Conservation (phyloP, 1,140 invertebrate genomes). For the Anthonomus grandis region DNA sequence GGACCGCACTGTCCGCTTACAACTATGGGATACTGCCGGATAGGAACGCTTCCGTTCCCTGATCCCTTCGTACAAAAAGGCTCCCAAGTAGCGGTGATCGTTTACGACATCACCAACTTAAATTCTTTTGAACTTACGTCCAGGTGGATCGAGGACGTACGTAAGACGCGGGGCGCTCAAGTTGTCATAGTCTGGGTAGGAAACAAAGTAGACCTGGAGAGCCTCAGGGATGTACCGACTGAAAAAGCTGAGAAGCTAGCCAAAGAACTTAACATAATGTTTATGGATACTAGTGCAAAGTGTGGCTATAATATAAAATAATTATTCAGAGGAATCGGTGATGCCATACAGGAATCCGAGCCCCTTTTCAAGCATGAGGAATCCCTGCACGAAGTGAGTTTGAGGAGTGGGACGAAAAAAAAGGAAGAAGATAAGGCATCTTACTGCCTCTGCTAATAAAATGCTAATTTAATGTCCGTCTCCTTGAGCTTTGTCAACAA, state of each 20-base stretch:
- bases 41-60: conserved; percentile 97
- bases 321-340: conserved; percentile 95
- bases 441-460: too few relatives aligned
- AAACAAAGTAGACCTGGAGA: conserved; percentile 98
- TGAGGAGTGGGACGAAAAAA: too few relatives aligned
- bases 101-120: conserved; percentile 98
- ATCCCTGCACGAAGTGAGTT: conserved; percentile 23
- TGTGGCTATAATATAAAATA: conserved; percentile 99
- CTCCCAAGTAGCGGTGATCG: conserved; percentile 98
- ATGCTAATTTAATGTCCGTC: too few relatives aligned
- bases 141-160: conserved; percentile 99
- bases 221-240: conserved; percentile 95
- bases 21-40: conserved; percentile 98
- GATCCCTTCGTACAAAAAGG: conserved; percentile 98
- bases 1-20: conserved; percentile 95
- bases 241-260: conserved; percentile 97
- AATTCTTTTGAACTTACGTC: conserved; percentile 99
- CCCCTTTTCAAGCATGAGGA: conserved; percentile 11
- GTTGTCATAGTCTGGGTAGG: conserved; percentile 99
- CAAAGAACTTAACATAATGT: conserved; percentile 98
- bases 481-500: too few relatives aligned
- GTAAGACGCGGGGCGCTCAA: conserved; percentile 96
- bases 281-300: conserved; percentile 98
- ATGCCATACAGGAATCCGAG: conserved; percentile 81
- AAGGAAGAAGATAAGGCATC: too few relatives aligned